Evolutionary conservation across 2,113 vertebrate species (phyloP).

Genomic region (Cranoglanis bouderius): DNA sequence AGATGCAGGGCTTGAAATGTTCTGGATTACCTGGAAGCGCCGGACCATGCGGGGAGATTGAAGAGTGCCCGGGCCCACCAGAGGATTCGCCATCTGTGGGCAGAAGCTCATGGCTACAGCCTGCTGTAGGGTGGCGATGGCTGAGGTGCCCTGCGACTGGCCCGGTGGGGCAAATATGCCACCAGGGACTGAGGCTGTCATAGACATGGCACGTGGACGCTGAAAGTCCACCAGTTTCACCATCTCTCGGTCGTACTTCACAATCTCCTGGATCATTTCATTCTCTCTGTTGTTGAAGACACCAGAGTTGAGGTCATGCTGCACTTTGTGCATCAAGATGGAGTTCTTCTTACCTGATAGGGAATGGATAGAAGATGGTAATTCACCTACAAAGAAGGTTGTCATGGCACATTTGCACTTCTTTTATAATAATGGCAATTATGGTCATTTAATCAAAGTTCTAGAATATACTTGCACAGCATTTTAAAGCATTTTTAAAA

Average conservation of each 20-base stretch:
- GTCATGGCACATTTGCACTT: background rate
- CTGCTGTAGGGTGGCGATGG: conserved; percentile 93
- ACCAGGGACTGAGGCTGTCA: conserved; percentile 73
- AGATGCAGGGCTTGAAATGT: conserved; percentile 78
- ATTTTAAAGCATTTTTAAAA: background rate
- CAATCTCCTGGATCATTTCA: conserved; percentile 98
- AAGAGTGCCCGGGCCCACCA: conserved; percentile 83
- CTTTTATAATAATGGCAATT: background rate
- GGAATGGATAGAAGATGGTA: background rate
- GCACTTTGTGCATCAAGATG: conserved; percentile 93
- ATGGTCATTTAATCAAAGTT: background rate
- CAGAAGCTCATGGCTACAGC: conserved; percentile 98
- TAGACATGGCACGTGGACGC: conserved; percentile 83
- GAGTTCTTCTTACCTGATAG: conserved; percentile 93
- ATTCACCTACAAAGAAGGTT: background rate
- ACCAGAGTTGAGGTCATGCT: conserved; percentile 93
- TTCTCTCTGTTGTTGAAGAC: conserved; percentile 97
- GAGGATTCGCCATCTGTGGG: conserved; percentile 87
- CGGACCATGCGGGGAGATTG: conserved; percentile 88
- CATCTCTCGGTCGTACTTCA: conserved; percentile 98
- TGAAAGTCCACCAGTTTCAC: conserved; percentile 90
- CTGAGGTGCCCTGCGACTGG: conserved; percentile 81
- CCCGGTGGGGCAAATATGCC: conserved; percentile 77
- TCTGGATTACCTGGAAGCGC: conserved; percentile 84
- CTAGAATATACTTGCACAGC: background rate